phyloP scores from a whole-genome alignment of 2,113 vertebrate genomes.

The Lamprologus speciosus region DNA sequence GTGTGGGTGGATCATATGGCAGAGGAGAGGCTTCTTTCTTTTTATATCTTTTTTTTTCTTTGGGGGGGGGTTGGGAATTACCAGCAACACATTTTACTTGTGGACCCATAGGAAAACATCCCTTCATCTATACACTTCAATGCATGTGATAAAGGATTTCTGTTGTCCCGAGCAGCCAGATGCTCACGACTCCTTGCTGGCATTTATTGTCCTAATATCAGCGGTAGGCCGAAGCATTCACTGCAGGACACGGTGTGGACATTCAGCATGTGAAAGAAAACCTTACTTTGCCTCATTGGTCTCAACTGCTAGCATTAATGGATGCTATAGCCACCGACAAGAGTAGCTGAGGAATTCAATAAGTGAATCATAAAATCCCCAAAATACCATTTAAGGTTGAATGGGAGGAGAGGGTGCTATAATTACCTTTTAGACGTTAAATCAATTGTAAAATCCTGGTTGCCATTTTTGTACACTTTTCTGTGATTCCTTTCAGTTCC shows the following conservation, averaged over 20 bases:
- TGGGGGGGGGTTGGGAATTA: neutral
- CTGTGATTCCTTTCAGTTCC: neutral
- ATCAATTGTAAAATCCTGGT: constrained; percentile 77
- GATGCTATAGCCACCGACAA: constrained; percentile 71
- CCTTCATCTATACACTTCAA: constrained; percentile 53
- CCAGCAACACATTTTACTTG: constrained; percentile 26
- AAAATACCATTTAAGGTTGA: constrained; percentile 64
- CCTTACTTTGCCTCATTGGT: constrained; percentile 68
- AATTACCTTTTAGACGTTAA: constrained; percentile 67
- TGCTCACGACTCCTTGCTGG: constrained; percentile 66
- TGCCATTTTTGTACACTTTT: constrained; percentile 35
- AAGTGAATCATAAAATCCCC: constrained; percentile 78
- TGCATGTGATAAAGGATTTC: constrained; percentile 50
- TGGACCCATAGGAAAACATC: constrained; percentile 29
- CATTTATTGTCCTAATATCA: constrained; percentile 67
- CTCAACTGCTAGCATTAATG: constrained; percentile 68
- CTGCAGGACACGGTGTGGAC: constrained; percentile 48
- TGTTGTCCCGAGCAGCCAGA: constrained; percentile 52
- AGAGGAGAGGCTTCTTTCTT: constrained; percentile 1
- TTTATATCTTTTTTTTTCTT: fast-evolving
- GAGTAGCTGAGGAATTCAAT: constrained; percentile 76
- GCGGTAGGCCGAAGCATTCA: constrained; percentile 67
- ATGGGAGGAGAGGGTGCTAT: constrained; percentile 59
- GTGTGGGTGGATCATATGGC: neutral
- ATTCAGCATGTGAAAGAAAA: constrained; percentile 51